Evolutionary conservation across 1,140 invertebrate genomes (phyloP).

Genomic region (Drosophila micromelanica): DNA sequence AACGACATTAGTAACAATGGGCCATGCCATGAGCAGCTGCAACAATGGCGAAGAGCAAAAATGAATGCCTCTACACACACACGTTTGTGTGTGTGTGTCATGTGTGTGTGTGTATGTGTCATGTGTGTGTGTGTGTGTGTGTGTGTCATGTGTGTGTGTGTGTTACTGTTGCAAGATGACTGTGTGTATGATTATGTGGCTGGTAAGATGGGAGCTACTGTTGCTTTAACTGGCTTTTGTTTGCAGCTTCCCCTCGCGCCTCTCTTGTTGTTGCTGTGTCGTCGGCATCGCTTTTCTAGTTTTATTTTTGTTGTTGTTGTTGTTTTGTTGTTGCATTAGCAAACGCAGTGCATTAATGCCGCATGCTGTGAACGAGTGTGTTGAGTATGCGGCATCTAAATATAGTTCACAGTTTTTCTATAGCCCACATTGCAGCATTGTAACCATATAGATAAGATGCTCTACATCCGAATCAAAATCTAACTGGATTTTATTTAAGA

Average conservation of each 20-base stretch:
- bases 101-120: slow-evolving; percentile 20
- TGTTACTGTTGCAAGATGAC: neutral
- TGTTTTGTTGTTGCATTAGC: slow-evolving; percentile 63
- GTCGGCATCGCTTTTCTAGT: slow-evolving; percentile 9
- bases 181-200: slow-evolving; percentile 12
- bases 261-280: slow-evolving; percentile 9
- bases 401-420: slow-evolving; percentile 20
- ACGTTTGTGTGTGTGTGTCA: slow-evolving; percentile 6
- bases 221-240: slow-evolving; percentile 79
- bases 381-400: neutral
- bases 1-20: slow-evolving; percentile 38
- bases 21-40: slow-evolving; percentile 60
- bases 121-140: slow-evolving; percentile 19
- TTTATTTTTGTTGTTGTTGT: slow-evolving; percentile 13
- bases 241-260: slow-evolving; percentile 19
- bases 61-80: slow-evolving; percentile 49
- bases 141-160: slow-evolving; percentile 13
- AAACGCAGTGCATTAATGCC: slow-evolving; percentile 52
- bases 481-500: no score
- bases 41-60: slow-evolving; percentile 69
- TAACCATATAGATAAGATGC: no score
- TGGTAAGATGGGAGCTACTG: slow-evolving; percentile 44
- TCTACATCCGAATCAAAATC: no score
- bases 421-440: slow-evolving; percentile 50
- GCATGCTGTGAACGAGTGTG: slow-evolving; percentile 18